Base-by-base conservation (phyloP, 2,113 vertebrate genomes). In the Crotalus viridis region DNA sequence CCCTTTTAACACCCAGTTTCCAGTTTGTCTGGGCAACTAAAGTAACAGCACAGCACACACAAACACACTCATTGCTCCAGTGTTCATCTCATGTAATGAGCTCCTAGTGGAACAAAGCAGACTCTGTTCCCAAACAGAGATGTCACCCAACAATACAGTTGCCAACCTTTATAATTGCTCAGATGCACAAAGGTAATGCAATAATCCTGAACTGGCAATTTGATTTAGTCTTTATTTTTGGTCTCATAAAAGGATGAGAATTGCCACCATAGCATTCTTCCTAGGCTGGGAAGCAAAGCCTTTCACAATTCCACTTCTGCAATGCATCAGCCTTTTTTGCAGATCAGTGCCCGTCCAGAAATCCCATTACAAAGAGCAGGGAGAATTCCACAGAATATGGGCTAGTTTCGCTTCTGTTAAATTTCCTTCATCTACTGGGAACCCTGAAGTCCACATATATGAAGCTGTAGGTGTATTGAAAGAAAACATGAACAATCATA, bases 171-270 rank as follows among this genome's bases (percentile, higher is more conserved):
- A 19, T 51, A 94, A 93, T 85, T 91, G 52, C 74, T 89, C 89
- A 85, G 93, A 93, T 1, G 6, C 81, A 89, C 26, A 46, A 1
- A 3, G 91, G n/a, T 9, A 5, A 93, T 28, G 22, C 9, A 89
- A 33, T 51, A 89, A 26, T 69, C 43, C 94, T 43, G 26, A 13
- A 19, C 39, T 0, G 0, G 85, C 93, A 69, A 90, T 81, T 94
- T 90, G 52, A 69, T 90, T 93, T 91, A 81, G 59, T 57, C 33
- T 93, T 54, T 94, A 92, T 91, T 59, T 96, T 95, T 89, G 90
- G 89, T 91, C 3, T 51, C 85, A 95, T 88, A 90, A 95, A 94
- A 39, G 51, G 90, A 90, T 90, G 89, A 93, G 89, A 19, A 19
- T 57, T 86, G 89, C 88, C 91, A 95, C 5, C 8, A 0, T 92